Base-by-base conservation (phyloP, 2,888 invertebrate genomes). In the Serripes groenlandicus region DNA sequence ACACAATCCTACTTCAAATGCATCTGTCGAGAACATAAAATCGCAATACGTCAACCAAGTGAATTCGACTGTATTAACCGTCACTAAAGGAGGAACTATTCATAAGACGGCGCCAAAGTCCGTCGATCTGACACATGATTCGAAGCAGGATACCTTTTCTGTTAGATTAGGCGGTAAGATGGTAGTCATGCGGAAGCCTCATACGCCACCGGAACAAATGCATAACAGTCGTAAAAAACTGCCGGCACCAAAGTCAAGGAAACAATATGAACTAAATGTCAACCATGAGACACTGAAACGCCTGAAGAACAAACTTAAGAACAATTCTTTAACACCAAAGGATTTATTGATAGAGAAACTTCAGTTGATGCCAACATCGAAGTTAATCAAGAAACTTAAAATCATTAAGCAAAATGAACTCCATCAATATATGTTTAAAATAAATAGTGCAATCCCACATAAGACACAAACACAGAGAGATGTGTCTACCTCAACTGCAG, bases 301-400 rank as follows among this genome's bases (percentile, higher is more conserved):
- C 26, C 9, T 37, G 28, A 35, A 42, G 42, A 42, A 56, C 11
- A 56, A 56, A 56, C 18, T 56, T 5, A 35, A 35, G n/a, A 34
- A 34, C 21, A 66, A 42, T 3, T 26, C 4, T 26, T n/a, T 23
- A 23, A 35, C 28, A n/a, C 26, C 34, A n/a, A 66, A 66, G 34
- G 66, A 66, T 5, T 15, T 66, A 28, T 28, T 66, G 15, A 42
- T 66, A 21, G 42, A 66, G 42, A 66, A 66, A 23, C 42, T 66
- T 11, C 9, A 15, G 23, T 23, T 66, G 15, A 66, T 42, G 66
- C 66, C 42, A 66, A 37, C 23, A 26, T 42, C 42, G 35, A 42
- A 66, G 28, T 23, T 42, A 21, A 23, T 26, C 2, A 1, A 66
- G 35, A 42, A 56, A 56, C 23, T 56, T 21, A 56, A 11, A 15